A percentile compares a stretch with the other conserved stretches of the same genome.
These are phyloP conservation scores for Synodontis membranacea DNA, from an alignment of 2,113 vertebrate species.

Conservation along the genomic window DNA sequence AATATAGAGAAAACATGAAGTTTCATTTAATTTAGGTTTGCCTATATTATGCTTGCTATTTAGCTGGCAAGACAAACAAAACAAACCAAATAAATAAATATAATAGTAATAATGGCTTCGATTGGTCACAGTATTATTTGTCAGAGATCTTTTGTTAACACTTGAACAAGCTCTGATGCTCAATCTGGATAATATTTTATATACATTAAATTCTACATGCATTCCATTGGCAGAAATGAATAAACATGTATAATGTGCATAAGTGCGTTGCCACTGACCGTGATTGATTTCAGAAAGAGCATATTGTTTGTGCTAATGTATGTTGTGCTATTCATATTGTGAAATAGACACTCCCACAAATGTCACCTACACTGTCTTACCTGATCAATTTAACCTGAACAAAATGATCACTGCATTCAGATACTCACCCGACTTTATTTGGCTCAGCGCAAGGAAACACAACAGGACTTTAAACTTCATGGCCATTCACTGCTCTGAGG, in stretches of 20 bases:
- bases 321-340: neutral
- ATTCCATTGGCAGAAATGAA: neutral
- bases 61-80: neutral
- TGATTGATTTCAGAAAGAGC: neutral
- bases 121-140: neutral
- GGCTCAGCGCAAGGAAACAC: slow-evolving; percentile 58
- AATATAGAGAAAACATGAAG: neutral
- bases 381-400: neutral
- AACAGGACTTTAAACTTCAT: slow-evolving; percentile 77
- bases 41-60: neutral
- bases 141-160: neutral
- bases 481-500: slow-evolving; percentile 58
- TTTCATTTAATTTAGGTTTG: neutral
- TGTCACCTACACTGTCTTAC: neutral
- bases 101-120: neutral
- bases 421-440: slow-evolving; percentile 73
- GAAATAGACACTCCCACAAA: neutral
- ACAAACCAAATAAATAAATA: neutral
- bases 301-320: neutral
- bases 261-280: neutral
- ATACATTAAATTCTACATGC: too few species aligned
- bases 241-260: neutral
- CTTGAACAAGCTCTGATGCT: neutral
- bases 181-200: neutral
- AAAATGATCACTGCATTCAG: slow-evolving; percentile 2